Conservation (phyloP, 2,888 invertebrate genomes). For the Drosophila multiciliata region DNA sequence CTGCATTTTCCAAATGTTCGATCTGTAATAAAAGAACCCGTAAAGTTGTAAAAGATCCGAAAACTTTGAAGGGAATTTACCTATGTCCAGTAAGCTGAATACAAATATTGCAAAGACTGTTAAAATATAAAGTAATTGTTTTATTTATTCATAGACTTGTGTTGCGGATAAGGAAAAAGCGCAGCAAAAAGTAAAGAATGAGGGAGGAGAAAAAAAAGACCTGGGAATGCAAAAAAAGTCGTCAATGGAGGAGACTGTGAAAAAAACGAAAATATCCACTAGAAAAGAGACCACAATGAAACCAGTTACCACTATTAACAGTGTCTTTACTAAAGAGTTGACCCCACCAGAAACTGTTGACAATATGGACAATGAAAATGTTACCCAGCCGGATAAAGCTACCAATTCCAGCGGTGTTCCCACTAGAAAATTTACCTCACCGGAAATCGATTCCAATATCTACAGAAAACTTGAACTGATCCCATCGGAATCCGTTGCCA, state of each 20-base stretch:
- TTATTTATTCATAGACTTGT: constrained; percentile 39
- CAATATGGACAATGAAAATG: neutral
- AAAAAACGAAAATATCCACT: neutral
- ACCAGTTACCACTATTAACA: neutral
- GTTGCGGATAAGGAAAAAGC: neutral
- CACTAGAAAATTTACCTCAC: neutral
- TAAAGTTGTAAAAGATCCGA: constrained; percentile 42
- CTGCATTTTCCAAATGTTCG: constrained; percentile 57
- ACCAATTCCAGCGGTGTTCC: neutral
- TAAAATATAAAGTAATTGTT: neutral
- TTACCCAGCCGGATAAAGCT: neutral
- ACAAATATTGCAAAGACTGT: no score
- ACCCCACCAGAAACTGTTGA: neutral
- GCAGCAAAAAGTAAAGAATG: neutral
- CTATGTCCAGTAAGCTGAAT: constrained; percentile 61
- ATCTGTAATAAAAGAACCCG: constrained; percentile 49
- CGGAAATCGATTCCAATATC: neutral
- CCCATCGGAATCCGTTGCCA: neutral
- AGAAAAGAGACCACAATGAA: neutral
- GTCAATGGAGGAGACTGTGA: neutral
- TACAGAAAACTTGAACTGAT: neutral
- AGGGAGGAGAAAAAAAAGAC: neutral
- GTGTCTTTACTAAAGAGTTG: neutral
- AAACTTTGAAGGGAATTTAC: constrained; percentile 49
- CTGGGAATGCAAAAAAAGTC: no score